Evolutionary conservation across 2,797 vertebrate genomes (phyloP).

Genomic region (Xiphorhynchus erythropygius): DNA sequence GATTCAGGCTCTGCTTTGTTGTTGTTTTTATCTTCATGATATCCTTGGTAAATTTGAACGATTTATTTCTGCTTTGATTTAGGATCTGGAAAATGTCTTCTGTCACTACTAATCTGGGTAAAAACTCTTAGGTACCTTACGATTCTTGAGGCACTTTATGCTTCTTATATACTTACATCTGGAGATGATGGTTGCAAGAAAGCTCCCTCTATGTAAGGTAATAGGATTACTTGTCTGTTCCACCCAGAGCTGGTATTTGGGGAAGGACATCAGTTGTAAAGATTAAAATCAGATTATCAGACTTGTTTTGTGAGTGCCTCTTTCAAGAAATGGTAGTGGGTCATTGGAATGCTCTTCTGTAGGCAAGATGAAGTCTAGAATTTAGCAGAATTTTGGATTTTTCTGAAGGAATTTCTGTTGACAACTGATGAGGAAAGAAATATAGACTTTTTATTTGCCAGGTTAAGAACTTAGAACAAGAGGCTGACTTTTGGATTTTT

Average conservation of each 20-base stretch:
- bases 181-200: not conserved
- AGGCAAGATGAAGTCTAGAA: not conserved
- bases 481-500: not conserved
- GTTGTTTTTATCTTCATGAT: not conserved
- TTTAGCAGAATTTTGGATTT: not conserved
- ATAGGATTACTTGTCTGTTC: not conserved
- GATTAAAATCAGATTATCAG: not conserved
- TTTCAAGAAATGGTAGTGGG: not conserved
- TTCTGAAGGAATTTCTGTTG: not conserved
- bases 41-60: not conserved
- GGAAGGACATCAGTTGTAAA: not conserved
- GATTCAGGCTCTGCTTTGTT: not conserved
- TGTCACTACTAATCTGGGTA: not conserved
- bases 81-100: not conserved
- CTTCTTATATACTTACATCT: not conserved
- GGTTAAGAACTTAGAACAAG: not conserved
- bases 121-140: not conserved
- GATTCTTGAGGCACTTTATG: not conserved
- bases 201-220: not conserved
- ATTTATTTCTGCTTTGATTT: not conserved
- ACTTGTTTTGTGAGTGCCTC: not conserved
- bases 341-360: not conserved
- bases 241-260: not conserved
- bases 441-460: not conserved
- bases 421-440: not conserved